A percentile compares a stretch with the other conserved stretches of the same genome.
Conservation (phyloP, 2,888 invertebrate genomes). For the Ferdinandea cuprea region DNA sequence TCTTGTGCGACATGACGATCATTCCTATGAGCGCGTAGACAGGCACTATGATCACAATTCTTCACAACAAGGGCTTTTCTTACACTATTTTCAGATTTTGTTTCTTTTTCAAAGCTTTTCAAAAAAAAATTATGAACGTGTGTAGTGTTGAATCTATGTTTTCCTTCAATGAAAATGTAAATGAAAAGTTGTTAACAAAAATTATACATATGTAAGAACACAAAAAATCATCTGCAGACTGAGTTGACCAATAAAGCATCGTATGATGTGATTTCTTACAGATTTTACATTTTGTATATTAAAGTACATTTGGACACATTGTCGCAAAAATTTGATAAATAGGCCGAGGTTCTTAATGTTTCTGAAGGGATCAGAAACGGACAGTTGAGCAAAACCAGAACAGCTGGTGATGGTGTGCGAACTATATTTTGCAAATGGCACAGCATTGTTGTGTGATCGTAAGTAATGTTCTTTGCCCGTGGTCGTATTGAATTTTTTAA, state of each 20-base stretch:
- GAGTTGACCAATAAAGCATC: constrained; percentile 29
- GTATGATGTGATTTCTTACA: constrained; percentile 53
- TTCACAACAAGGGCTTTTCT: too few species aligned
- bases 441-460: constrained; percentile 17
- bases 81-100: too few species aligned
- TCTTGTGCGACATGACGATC: too few species aligned
- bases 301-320: constrained; percentile 38
- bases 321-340: constrained; percentile 63
- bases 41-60: too few species aligned
- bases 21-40: too few species aligned
- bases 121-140: too few species aligned
- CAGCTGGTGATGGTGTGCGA: constrained; percentile 50
- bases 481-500: neutral
- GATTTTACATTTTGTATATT: constrained; percentile 27
- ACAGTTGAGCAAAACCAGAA: constrained; percentile 10
- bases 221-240: too few species aligned
- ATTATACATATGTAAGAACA: too few species aligned
- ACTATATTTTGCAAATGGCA: constrained; percentile 7
- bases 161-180: too few species aligned
- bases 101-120: too few species aligned
- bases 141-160: too few species aligned
- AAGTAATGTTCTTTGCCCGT: constrained; percentile 7
- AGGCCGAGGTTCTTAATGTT: constrained; percentile 38
- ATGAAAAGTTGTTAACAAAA: too few species aligned
- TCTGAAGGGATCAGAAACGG: constrained; percentile 32